Percentiles rank a stretch among this genome's conserved stretches.
Evolutionary conservation across 1,140 invertebrate genomes (phyloP).

Genomic region (Chionoecetes opilio): DNA sequence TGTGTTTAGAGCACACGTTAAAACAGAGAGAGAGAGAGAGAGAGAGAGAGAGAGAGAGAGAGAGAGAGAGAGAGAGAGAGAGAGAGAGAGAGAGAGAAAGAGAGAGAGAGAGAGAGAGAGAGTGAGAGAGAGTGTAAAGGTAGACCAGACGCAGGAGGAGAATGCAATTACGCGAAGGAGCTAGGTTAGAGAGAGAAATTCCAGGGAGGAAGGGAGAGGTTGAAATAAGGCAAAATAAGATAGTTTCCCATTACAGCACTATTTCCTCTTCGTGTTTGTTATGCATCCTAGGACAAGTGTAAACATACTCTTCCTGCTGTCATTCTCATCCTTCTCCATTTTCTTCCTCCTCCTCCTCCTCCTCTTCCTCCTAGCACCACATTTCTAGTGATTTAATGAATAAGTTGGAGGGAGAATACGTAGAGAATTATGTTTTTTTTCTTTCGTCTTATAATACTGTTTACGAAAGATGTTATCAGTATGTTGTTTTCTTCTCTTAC

Average conservation of each 20-base stretch:
- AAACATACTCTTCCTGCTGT: not conserved
- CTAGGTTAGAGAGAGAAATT: not conserved
- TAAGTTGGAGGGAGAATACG: slow-evolving; percentile 1
- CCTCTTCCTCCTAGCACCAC: too few relatives aligned
- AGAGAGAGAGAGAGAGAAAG: slow-evolving; percentile 34
- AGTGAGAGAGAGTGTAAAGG: not conserved
- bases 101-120: not conserved
- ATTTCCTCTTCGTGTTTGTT: not conserved
- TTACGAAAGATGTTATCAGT: not conserved
- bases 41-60: slow-evolving; percentile 48
- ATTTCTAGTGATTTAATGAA: not conserved
- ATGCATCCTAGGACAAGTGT: not conserved
- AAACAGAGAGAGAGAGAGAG: slow-evolving; percentile 47
- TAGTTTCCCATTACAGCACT: not conserved
- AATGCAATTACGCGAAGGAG: too few relatives aligned
- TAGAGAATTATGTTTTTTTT: too few relatives aligned
- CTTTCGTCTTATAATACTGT: not conserved
- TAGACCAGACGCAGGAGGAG: too few relatives aligned
- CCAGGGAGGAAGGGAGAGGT: not conserved
- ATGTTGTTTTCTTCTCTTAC: not conserved
- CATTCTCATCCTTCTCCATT: too few relatives aligned
- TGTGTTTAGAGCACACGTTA: too few relatives aligned
- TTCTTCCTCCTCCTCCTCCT: too few relatives aligned
- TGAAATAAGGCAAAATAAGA: slow-evolving; percentile 14
- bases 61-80: slow-evolving; percentile 57